These are phyloP conservation scores for Peromyscus nudipes DNA, from an alignment of 2,797 vertebrate species.

Conservation along the genomic window DNA sequence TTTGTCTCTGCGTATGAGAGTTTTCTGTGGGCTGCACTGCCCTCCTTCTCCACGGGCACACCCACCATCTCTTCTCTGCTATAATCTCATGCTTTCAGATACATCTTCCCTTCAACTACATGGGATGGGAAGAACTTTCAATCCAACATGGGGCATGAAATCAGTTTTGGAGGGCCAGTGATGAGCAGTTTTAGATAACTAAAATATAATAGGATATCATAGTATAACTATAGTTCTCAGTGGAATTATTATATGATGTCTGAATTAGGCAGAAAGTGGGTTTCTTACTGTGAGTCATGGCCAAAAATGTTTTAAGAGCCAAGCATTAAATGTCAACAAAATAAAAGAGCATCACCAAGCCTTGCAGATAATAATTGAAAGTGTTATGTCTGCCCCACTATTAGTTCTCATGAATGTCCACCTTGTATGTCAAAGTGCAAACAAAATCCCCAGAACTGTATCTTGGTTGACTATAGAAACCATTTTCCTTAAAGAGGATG, in stretches of 20 bases:
- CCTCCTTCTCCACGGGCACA: rapidly evolving
- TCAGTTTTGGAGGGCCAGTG: constrained; percentile 43
- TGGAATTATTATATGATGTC: neutral
- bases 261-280: neutral
- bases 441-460: too few relatives aligned
- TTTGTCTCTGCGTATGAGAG: neutral
- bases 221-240: neutral
- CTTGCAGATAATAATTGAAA: neutral
- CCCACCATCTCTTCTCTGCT: rapidly evolving
- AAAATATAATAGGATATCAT: constrained; percentile 20
- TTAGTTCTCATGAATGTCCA: neutral
- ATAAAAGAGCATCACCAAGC: neutral
- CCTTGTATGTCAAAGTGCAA: neutral
- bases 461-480: neutral
- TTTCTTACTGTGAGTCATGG: neutral
- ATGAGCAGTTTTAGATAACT: neutral
- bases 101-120: neutral
- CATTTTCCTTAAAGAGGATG: neutral
- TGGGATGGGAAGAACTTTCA: neutral
- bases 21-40: rapidly evolving
- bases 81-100: neutral
- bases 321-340: neutral
- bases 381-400: neutral
- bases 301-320: neutral
- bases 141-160: too few relatives aligned